Conservation (phyloP, 2,888 invertebrate species). For the Ophion ventricosus region DNA sequence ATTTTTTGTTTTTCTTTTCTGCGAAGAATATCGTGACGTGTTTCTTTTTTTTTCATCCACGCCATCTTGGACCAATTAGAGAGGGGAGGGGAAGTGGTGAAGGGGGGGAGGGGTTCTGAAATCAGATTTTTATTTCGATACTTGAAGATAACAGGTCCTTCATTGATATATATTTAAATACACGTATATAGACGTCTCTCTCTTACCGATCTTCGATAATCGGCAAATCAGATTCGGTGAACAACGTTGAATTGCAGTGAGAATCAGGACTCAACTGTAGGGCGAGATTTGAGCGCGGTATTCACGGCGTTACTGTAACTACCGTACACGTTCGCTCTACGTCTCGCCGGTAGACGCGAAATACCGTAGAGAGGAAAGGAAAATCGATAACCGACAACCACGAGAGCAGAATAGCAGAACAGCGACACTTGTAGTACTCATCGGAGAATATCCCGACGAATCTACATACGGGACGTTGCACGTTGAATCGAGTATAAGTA, state of each 20-base stretch:
- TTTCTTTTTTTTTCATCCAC: too few species aligned
- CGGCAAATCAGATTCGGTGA: too few species aligned
- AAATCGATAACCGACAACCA: conserved; percentile 65
- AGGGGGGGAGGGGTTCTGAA: too few species aligned
- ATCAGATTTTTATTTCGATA: too few species aligned
- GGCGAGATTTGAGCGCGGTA: conserved; percentile 26
- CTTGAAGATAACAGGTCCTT: too few species aligned
- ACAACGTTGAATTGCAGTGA: background rate
- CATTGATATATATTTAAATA: too few species aligned
- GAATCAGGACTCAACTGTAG: conserved; percentile 26
- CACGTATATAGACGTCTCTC: too few species aligned
- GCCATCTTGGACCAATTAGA: too few species aligned
- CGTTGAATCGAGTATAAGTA: conserved; percentile 5
- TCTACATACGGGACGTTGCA: conserved; percentile 25
- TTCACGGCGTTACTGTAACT: conserved; percentile 38
- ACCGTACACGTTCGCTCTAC: conserved; percentile 8
- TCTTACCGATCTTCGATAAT: too few species aligned
- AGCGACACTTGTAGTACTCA: conserved; percentile 64
- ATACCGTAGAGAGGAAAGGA: conserved; percentile 61
- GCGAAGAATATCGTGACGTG: too few species aligned
- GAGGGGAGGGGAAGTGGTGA: too few species aligned
- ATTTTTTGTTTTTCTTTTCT: background rate
- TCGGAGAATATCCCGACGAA: conserved; percentile 51
- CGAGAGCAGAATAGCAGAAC: conserved; percentile 57
- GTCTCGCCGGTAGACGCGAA: conserved; percentile 57